phyloP scores from a whole-genome alignment of 2,888 invertebrate genomes.

The Callimorpha dominula region DNA sequence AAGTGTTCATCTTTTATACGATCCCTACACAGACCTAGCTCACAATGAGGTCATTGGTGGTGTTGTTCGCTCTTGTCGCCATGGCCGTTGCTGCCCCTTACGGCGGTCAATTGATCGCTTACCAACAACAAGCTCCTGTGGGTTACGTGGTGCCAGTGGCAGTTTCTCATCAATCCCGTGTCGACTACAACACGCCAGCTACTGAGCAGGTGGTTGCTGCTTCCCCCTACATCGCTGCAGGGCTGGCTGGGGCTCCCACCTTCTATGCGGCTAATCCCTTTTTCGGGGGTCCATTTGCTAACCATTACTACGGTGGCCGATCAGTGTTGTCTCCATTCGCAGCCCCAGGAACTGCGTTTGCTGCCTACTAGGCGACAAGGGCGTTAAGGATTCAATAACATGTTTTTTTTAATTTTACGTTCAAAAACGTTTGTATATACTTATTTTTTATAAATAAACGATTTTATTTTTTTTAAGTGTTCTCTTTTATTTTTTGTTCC shows the following conservation, averaged over 20 bases:
- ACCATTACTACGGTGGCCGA: slow-evolving; percentile 61
- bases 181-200: slow-evolving; percentile 60
- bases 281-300: slow-evolving; percentile 56
- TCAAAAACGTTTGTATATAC: background rate
- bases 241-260: slow-evolving; percentile 28
- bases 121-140: slow-evolving; percentile 52
- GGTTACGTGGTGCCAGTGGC: slow-evolving; percentile 61
- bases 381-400: slow-evolving; percentile 44
- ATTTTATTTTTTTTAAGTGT: no score
- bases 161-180: slow-evolving; percentile 74
- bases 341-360: slow-evolving; percentile 47
- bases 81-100: slow-evolving; percentile 64
- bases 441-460: background rate
- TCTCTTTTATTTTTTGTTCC: no score
- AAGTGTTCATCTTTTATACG: slow-evolving; percentile 69
- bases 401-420: background rate
- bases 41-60: slow-evolving; percentile 78
- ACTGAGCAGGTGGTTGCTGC: slow-evolving; percentile 53
- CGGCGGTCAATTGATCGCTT: slow-evolving; percentile 54
- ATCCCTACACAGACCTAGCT: slow-evolving; percentile 74
- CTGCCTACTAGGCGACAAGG: slow-evolving; percentile 54
- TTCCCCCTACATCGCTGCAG: background rate
- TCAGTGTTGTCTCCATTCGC: slow-evolving; percentile 26
- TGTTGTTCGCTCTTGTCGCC: slow-evolving; percentile 73
- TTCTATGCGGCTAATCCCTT: slow-evolving; percentile 59